These are phyloP conservation scores for Patella ulyssiponensis DNA, from an alignment of 2,888 invertebrate species.

Conservation along the genomic window DNA sequence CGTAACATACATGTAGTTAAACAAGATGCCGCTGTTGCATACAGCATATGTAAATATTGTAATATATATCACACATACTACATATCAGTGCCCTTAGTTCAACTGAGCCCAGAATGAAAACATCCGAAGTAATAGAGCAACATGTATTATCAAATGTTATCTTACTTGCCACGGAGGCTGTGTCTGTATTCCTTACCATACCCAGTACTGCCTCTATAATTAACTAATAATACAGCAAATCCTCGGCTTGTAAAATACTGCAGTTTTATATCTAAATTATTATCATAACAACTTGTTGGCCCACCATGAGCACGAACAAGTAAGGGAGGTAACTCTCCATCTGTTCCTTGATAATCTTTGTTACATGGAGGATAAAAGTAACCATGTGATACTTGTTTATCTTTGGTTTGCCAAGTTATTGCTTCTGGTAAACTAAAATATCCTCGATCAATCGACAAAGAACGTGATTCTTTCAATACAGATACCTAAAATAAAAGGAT, in stretches of 20 bases:
- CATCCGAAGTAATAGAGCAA: neutral
- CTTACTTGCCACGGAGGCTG: constrained; percentile 61
- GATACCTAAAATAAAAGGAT: constrained; percentile 45
- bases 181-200: constrained; percentile 71
- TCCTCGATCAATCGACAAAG: constrained; percentile 49
- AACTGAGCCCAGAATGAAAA: neutral
- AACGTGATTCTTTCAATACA: constrained; percentile 53
- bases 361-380: constrained; percentile 70
- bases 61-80: neutral
- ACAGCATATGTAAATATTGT: too few species aligned
- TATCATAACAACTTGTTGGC: constrained; percentile 67
- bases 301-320: constrained; percentile 73
- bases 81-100: neutral
- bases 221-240: constrained; percentile 73
- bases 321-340: constrained; percentile 68
- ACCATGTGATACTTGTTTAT: constrained; percentile 59
- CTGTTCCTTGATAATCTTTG: constrained; percentile 62
- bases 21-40: too few species aligned
- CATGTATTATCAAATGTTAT: neutral
- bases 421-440: constrained; percentile 70
- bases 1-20: too few species aligned
- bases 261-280: constrained; percentile 65
- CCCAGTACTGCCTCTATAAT: constrained; percentile 73
- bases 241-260: constrained; percentile 73
- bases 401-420: constrained; percentile 65